Base-by-base conservation (phyloP, 1,140 invertebrate species). In the Hydropsyche tenuis region DNA sequence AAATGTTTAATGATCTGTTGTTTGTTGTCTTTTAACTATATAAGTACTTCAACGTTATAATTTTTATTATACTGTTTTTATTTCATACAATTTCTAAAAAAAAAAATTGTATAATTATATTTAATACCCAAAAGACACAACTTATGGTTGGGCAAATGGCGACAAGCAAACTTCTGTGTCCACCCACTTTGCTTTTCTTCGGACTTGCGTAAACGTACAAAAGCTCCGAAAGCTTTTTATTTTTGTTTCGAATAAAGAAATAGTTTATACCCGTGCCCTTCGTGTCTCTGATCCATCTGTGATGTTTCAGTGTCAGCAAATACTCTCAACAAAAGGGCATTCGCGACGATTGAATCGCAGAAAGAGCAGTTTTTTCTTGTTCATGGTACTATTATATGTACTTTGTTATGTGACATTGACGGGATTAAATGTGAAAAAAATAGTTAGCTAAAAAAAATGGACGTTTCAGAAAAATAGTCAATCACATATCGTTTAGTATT, bases 181-280 rank as follows among this genome's bases (percentile, higher is more conserved):
- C 51, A 30, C 48, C 48, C 48, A 56, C 22, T 51, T 25, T n/a
- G n/a, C 22, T 2, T 70, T 65, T 9, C 3, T 11, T 46, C 16
- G 20, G n/a, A 42, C 48, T 70, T 56, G 9, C n/a, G 72, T 27
- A 48, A 48, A 48, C 65, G 65, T 45, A 68, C 65, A 48, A 68
- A 48, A 68, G 56, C 56, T 25, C 56, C 65, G 71, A 62, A 69
- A 68, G 68, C 72, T 74, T 74, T 74, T 74, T 76, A 76, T 76
- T 76, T 76, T 72, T 68, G 51, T 76, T 73, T 56, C 62, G 72
- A 66, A 76, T 73, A 76, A 73, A 73, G 73, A 73, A 76, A 27
- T 68, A 72, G 72, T 73, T 64, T 48, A 65, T 69, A 45, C 66
- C 75, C 45, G 65, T 68, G 23, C 70, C 30, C 30, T 37, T 9